Evolutionary conservation across 2,113 vertebrate genomes (phyloP).

Genomic region (Myrmecophaga tridactyla): DNA sequence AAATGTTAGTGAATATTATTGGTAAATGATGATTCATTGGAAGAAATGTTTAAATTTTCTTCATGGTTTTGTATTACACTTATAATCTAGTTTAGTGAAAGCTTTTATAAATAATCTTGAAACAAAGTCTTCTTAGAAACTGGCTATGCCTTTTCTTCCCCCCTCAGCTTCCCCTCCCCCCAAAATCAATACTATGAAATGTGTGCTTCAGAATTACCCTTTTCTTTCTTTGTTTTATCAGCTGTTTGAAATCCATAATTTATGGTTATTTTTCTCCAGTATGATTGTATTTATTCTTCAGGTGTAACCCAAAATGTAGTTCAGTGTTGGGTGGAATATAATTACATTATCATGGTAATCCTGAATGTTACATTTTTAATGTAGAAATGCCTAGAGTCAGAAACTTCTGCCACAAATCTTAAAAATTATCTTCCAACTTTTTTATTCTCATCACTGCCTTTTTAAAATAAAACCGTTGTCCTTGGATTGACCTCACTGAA

Average conservation of each 20-base stretch:
- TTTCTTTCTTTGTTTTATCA: slow-evolving; percentile 39
- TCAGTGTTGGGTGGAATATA: neutral
- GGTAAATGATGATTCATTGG: slow-evolving; percentile 84
- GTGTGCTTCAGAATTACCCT: slow-evolving; percentile 49
- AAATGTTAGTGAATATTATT: slow-evolving; percentile 82
- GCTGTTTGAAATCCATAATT: neutral
- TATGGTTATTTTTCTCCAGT: slow-evolving; percentile 6
- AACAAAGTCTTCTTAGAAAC: slow-evolving; percentile 79
- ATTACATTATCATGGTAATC: neutral
- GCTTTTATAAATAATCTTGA: slow-evolving; percentile 83
- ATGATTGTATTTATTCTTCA: neutral
- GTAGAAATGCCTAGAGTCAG: neutral
- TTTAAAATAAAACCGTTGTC: neutral
- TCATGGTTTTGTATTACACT: slow-evolving; percentile 80
- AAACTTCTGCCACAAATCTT: neutral
- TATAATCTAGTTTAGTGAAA: slow-evolving; percentile 82
- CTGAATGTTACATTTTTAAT: neutral
- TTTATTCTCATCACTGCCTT: slow-evolving; percentile 40
- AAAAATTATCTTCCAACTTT: neutral
- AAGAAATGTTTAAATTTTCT: slow-evolving; percentile 82
- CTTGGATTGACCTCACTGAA: slow-evolving; percentile 10
- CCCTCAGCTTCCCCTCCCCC: neutral
- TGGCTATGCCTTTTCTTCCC: slow-evolving; percentile 45
- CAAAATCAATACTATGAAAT: slow-evolving; percentile 69
- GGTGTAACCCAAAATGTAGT: neutral